Evolutionary conservation across 2,888 invertebrate genomes (phyloP), one percentile per base, ranked within the genome.

Genomic region (Romanomermis culicivorax): DNA sequence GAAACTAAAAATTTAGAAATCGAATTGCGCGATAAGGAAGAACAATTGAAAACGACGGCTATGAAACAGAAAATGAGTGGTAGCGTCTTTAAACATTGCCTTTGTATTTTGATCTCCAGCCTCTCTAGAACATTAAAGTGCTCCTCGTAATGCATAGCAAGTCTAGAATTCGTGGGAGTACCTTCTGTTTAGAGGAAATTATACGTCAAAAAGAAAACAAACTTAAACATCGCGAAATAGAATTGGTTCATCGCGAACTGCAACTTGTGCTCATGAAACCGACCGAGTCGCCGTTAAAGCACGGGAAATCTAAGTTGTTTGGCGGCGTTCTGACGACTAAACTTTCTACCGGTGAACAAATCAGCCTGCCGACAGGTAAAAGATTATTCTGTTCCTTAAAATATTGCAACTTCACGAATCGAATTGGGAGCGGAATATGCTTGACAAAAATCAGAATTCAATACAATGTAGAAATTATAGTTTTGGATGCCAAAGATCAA

Each of bases 161-260:
- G 4, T 20, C 7, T 11, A 25, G 4, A 7, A 17, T 26, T 17
- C 24, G 4, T 50, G 50, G 14, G 11, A 50, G 45, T n/a, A n/a
- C 23, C 23, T 45, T 45, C 17, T 23, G 11, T 45, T 7, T 23
- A 45, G 75, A 74, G 62, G 57, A 29, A 42, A 86, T 86, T 70
- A 72, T 93, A 64, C 82, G 82, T 62, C 83, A 83, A 65, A 76
- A 89, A 55, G 93, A 93, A 74, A 81, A 86, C 58, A 85, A 88
- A 71, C 75, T 93, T 57, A 77, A 88, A 57, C 82, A 83, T 63
- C 74, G 89, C 47, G 91, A 93, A 73, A 75, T 91, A 60, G 80
- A 82, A 64, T 81, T 86, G 59, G 80, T 85, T 72, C 55, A 26
- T 23, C 7, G 53, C 14, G 50, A 53, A n/a, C 54, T 26, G 29